phyloP scores from a whole-genome alignment of 1,140 invertebrate species.

The Holcopasites calliopsidis region DNA sequence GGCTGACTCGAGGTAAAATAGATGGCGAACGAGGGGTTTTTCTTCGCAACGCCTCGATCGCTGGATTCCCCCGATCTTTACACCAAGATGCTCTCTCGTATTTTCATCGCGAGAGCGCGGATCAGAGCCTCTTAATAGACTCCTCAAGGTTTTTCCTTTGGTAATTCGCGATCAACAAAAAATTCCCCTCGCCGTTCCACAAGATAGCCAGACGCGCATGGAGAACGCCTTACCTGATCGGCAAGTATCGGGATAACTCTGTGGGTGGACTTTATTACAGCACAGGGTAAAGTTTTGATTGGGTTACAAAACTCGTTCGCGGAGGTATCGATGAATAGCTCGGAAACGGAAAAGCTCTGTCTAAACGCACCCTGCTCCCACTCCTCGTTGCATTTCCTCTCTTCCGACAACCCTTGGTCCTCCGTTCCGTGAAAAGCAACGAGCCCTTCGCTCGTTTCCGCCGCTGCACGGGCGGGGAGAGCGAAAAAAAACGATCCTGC shows the following conservation, averaged over 20 bases:
- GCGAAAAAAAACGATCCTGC: conserved; percentile 63
- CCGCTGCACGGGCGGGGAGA: conserved; percentile 14
- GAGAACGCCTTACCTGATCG: neutral
- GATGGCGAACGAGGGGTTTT: conserved; percentile 21
- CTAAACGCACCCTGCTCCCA: conserved; percentile 44
- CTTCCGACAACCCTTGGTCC: conserved; percentile 22
- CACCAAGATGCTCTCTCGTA: neutral
- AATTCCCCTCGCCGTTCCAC: neutral
- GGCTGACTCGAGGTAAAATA: neutral
- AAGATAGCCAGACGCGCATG: neutral
- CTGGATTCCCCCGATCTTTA: neutral
- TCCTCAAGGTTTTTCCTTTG: neutral
- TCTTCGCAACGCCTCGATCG: neutral
- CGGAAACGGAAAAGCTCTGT: conserved; percentile 62
- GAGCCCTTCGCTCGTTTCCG: conserved; percentile 46
- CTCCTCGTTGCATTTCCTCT: neutral
- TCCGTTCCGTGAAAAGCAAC: conserved; percentile 47
- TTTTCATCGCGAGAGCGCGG: neutral
- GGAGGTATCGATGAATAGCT: conserved; percentile 58
- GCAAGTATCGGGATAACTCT: conserved; percentile 41
- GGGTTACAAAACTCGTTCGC: conserved; percentile 60
- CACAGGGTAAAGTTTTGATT: conserved; percentile 61
- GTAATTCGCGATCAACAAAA: neutral
- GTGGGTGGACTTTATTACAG: conserved; percentile 32
- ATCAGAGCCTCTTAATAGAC: neutral